phyloP scores from a whole-genome alignment of 2,113 vertebrate species.

The Vireo altiloquus region DNA sequence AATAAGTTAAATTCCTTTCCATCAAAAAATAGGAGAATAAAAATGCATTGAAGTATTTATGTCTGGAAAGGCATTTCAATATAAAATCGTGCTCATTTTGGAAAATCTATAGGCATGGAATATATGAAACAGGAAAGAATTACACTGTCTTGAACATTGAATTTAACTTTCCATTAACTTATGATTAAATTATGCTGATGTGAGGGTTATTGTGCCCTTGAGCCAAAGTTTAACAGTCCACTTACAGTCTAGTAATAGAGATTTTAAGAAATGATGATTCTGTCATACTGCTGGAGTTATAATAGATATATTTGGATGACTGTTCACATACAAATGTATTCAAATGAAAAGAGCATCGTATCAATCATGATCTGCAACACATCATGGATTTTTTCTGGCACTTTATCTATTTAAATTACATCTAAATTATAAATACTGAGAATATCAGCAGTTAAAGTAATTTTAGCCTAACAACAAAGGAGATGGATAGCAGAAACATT shows the following conservation, averaged over 20 bases:
- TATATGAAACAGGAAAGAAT: slow-evolving; percentile 34
- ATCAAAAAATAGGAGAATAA: slow-evolving; percentile 25
- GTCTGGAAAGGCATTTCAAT: slow-evolving; percentile 19
- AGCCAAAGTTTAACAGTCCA: slow-evolving; percentile 68
- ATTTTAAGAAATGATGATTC: slow-evolving; percentile 65
- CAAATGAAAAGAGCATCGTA: slow-evolving; percentile 48
- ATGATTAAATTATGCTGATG: slow-evolving; percentile 70
- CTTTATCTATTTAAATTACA: slow-evolving; percentile 18
- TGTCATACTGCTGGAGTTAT: slow-evolving; percentile 30
- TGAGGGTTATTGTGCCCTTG: slow-evolving; percentile 65
- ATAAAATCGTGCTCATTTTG: slow-evolving; percentile 45
- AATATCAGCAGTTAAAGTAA: slow-evolving; percentile 46
- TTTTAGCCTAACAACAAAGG: slow-evolving; percentile 28
- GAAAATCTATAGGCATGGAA: slow-evolving; percentile 45
- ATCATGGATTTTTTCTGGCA: neutral
- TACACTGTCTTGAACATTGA: slow-evolving; percentile 29
- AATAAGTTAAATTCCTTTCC: slow-evolving; percentile 17
- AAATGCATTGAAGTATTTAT: slow-evolving; percentile 37
- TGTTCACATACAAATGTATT: slow-evolving; percentile 62
- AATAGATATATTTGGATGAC: slow-evolving; percentile 44
- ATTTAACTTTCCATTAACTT: slow-evolving; percentile 72
- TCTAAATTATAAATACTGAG: slow-evolving; percentile 47
- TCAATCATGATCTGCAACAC: slow-evolving; percentile 48
- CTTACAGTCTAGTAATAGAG: slow-evolving; percentile 61
- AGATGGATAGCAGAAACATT: slow-evolving; percentile 29